phyloP scores from a whole-genome alignment of 2,113 vertebrate species.

The Erythrolamprus reginae region DNA sequence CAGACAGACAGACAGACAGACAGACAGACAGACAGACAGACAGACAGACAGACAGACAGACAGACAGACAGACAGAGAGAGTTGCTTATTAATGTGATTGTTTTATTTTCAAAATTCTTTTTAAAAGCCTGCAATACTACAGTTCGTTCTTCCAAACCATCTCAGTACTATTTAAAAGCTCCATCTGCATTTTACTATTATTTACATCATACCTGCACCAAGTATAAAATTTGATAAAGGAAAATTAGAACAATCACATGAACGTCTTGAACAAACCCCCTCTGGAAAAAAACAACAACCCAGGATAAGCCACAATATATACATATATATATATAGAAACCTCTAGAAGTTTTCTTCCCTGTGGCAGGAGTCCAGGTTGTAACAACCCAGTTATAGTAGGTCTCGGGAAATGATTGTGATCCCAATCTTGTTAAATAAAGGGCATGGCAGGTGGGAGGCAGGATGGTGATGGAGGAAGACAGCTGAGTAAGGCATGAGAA shows the following conservation, averaged over 20 bases:
- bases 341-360: not conserved
- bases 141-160: not conserved
- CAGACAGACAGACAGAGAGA: constrained; percentile 26
- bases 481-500: not conserved
- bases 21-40: no score
- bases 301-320: not conserved
- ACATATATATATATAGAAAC: not conserved
- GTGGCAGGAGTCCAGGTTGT: not conserved
- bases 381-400: not conserved
- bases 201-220: not conserved
- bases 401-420: not conserved
- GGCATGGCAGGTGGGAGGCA: not conserved
- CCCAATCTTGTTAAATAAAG: constrained; percentile 13
- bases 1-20: no score
- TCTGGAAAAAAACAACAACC: not conserved
- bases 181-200: not conserved
- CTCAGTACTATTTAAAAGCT: not conserved
- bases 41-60: no score
- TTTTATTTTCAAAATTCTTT: constrained; percentile 14
- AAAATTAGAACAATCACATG: not conserved
- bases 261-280: not conserved
- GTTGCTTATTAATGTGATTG: constrained; percentile 52
- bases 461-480: not conserved
- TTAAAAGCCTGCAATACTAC: constrained; percentile 7
- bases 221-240: not conserved